Base-by-base conservation (phyloP, 2,888 invertebrate species). In the Alloplasta piceator region DNA sequence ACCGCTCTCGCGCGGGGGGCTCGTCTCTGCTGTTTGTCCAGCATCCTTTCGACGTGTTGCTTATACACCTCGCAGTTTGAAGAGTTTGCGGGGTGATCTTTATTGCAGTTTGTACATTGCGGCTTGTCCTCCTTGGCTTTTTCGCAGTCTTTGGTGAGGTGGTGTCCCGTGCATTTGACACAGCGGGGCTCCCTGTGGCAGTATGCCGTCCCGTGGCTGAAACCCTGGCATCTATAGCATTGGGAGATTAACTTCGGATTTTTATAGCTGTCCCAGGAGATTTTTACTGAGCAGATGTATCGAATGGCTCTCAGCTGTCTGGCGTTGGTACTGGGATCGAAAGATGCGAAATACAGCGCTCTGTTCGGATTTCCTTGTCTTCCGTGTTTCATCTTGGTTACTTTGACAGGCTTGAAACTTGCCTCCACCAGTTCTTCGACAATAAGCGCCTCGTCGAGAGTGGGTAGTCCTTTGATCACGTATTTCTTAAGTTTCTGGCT, bases 211-310 rank as follows among this genome's bases (percentile, higher is more conserved):
- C 85, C 86, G 67, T 87, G 88, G 0, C 86, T 86, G 81, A 84
- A 87, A 9, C 64, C 50, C 71, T 88, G 87, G 68, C 87, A 88
- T 12, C 85, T 46, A 36, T 85, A 84, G 75, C 87, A 88, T 64
- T 89, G 88, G 0, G 82, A 82, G 1, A 83, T 67, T 55, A 48
- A 46, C 68, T 70, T 83, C 1, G 78, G 64, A 43, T 79, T 85
- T 12, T 36, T 48, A 16, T 82, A 81, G 9, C 73, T 78, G 41
- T 83, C 83, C 85, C 85, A 87, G 1, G 9, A 46, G 0, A 86
- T 50, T 61, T 56, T 74, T 0, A 43, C 26, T 10, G 55, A 5
- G 14, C 38, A 43, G 0, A 74, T 39, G n/a, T 64, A 66, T 16
- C 38, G 58, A 0, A 78, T 64, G 6, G 48, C 46, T 14, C 56